phyloP scores from a whole-genome alignment of 1,140 invertebrate species.

The Bombus soroeensis region DNA sequence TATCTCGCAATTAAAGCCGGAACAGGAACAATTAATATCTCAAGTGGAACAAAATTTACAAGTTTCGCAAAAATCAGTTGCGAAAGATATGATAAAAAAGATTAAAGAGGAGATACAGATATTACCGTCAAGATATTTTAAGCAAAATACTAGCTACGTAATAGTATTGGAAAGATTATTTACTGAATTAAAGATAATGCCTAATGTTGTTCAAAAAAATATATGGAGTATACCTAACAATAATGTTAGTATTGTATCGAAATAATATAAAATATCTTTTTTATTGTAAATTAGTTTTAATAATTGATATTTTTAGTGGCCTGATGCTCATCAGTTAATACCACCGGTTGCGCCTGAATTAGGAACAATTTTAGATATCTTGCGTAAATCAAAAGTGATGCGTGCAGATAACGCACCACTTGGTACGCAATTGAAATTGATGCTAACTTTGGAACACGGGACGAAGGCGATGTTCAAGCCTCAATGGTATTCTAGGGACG shows the following conservation, averaged over 20 bases:
- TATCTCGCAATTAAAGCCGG: constrained; percentile 55
- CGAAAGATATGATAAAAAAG: constrained; percentile 65
- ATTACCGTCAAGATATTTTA: constrained; percentile 76
- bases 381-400: constrained; percentile 88
- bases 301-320: constrained; percentile 85
- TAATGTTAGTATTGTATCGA: constrained; percentile 65
- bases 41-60: constrained; percentile 54
- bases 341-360: constrained; percentile 86
- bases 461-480: constrained; percentile 95
- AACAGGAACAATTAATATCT: constrained; percentile 46
- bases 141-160: constrained; percentile 72
- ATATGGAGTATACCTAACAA: constrained; percentile 77
- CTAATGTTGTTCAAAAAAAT: constrained; percentile 63
- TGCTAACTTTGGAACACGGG: constrained; percentile 89
- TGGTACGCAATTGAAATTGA: constrained; percentile 95
- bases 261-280: background rate
- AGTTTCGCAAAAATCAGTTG: constrained; percentile 52
- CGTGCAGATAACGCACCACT: constrained; percentile 89
- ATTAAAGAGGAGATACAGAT: constrained; percentile 72
- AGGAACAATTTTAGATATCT: constrained; percentile 88
- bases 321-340: constrained; percentile 86
- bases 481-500: constrained; percentile 91
- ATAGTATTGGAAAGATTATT: constrained; percentile 73
- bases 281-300: background rate
- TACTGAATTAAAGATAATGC: constrained; percentile 70